Evolutionary conservation across 2,888 invertebrate genomes (phyloP), one percentile per base, ranked within the genome.

Genomic region (Ellobium chinense): DNA sequence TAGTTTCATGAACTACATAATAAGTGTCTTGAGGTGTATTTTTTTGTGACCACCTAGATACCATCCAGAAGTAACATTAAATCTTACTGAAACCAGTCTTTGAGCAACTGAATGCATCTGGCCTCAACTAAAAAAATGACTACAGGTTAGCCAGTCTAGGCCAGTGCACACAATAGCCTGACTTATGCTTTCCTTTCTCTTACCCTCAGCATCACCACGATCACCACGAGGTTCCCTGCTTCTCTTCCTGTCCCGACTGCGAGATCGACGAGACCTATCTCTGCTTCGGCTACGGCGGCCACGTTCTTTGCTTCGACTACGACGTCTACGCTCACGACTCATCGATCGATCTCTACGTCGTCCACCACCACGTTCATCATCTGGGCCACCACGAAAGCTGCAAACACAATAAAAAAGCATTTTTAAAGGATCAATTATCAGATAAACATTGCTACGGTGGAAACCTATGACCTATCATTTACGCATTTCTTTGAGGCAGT

Each of bases 271-370:
- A n/a, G 79, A 63, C 62, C 82, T 34, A 29, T 82, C 73, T 54
- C 77, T 37, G 78, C 84, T 75, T 39, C 88, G 83, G 37, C 86
- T 86, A 66, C 84, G 82, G 69, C 78, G 62, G 37, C 66, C 73
- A 46, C 76, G 82, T 66, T 82, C 87, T 66, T 85, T 85, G 69
- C 86, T 87, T 46, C 87, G 83, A 34, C 86, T 86, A 62, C 84
- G 82, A 68, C 76, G 78, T 12, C 86, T 74, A 73, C 84, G 39
- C 80, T 82, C 78, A 70, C 84, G 78, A 56, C 81, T 69, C 39
- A 83, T 72, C 34, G 86, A 80, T 73, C 86, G 62, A 72, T 82
- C 83, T 24, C 84, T 82, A 5, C 82, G 83, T 14, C 87, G 80
- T 14, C 84, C 87, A 14, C 83, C 81, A 85, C 75, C 78, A 31